Evolutionary conservation across 2,888 invertebrate species (phyloP), one percentile per base, ranked within the genome.

Genomic region (Thumatha senex): DNA sequence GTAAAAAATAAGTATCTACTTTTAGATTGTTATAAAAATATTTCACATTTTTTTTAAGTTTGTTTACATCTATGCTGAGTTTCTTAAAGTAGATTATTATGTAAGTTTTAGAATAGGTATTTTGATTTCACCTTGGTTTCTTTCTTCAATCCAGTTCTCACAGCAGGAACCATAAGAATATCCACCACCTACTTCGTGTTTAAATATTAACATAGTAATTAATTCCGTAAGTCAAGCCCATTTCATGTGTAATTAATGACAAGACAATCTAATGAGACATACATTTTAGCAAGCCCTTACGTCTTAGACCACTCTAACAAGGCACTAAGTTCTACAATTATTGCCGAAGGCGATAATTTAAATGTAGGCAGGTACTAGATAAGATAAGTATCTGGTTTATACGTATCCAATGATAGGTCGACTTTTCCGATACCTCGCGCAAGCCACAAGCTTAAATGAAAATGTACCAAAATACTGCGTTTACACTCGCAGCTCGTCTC

Each of bases 151-250:
- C 5, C 18, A 2, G 18, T 24, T 4, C 18, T 5, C 5, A 24
- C 18, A 4, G 5, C 18, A 4, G 18, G 2, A 24, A 24, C 3
- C n/a, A 24, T 4, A 24, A 24, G 3, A 24, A 24, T 5, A 24
- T 24, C 18, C 18, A 24, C 18, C 18, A 4, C 3, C 5, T 24
- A 4, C 18, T 24, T 2, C 18, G 5, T 24, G 18, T 24, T 24
- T 24, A 24, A 24, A 24, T 24, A 24, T 24, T 24, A 24, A 4
- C 18, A 24, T 24, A 24, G 18, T 54, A 57, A 50, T 12, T 42
- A 45, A 12, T 0, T 0, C 34, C 34, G 12, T 1, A 12, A 12
- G n/a, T 4, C 12, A 34, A 34, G n/a, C 34, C 34, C 12, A 33
- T 33, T 7, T 11, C n/a, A 34, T 34, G 12, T 12, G 13, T 13